phyloP scores from a whole-genome alignment of 53 echinoderm and acorn worm species.

The Arbacia lixula region DNA sequence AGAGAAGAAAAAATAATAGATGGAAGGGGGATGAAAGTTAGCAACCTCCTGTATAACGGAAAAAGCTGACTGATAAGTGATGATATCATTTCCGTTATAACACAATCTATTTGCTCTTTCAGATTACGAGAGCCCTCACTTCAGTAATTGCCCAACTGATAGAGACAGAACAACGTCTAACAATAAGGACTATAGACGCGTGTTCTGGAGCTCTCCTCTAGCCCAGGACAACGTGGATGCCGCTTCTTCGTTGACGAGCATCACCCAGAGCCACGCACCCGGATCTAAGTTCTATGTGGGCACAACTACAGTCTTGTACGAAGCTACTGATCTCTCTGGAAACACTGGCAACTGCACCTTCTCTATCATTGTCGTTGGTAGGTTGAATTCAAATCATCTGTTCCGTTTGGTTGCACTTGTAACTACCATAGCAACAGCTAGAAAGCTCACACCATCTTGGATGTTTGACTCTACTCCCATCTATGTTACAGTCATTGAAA shows the following conservation, averaged over 20 bases:
- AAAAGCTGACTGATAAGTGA: too few species aligned
- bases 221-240: constrained; percentile 55
- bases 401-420: too few species aligned
- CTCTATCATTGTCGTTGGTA: constrained; percentile 44
- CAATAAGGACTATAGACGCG: background rate
- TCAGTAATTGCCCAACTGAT: background rate
- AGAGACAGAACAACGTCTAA: background rate
- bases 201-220: constrained; percentile 54
- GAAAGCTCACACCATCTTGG: too few species aligned
- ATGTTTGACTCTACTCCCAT: too few species aligned
- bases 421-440: too few species aligned
- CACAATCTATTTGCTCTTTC: background rate
- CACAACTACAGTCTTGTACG: constrained; percentile 14
- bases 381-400: constrained; percentile 13
- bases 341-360: constrained; percentile 51
- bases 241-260: background rate
- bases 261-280: constrained; percentile 21
- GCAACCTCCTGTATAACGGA: too few species aligned
- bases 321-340: constrained; percentile 48
- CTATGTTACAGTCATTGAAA: too few species aligned
- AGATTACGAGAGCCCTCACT: constrained; percentile 36
- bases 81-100: too few species aligned
- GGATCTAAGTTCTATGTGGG: constrained; percentile 15
- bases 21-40: too few species aligned
- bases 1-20: too few species aligned